phyloP scores from a whole-genome alignment of 2,113 vertebrate species.

The Macrotus californicus region DNA sequence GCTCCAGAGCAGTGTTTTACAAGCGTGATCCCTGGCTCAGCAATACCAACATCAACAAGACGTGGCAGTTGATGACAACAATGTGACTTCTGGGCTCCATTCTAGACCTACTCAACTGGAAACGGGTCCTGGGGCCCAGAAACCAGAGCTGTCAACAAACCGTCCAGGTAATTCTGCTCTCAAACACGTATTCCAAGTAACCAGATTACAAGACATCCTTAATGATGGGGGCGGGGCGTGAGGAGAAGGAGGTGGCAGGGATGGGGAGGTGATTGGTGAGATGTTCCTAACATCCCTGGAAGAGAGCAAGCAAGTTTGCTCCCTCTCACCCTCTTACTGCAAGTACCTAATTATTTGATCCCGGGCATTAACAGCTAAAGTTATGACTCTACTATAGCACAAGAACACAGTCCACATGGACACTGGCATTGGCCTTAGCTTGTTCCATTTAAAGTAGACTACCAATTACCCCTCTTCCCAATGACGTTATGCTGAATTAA shows the following conservation, averaged over 20 bases:
- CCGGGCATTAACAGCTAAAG: background rate
- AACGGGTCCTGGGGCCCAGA: accelerated
- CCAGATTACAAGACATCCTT: background rate
- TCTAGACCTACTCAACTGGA: background rate
- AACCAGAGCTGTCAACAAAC: background rate
- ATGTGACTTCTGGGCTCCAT: background rate
- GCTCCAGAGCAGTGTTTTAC: background rate
- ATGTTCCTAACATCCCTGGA: background rate
- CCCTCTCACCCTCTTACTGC: background rate
- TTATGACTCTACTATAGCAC: background rate
- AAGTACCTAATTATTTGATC: background rate
- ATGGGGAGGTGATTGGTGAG: background rate
- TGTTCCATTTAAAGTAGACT: background rate
- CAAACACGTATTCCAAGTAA: background rate
- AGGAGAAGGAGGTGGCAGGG: background rate
- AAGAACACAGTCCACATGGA: background rate
- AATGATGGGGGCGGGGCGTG: no score
- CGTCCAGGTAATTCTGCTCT: background rate
- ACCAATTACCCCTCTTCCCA: background rate
- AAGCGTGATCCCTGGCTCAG: background rate
- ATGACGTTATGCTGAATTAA: background rate
- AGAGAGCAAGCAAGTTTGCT: background rate
- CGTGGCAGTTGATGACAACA: background rate
- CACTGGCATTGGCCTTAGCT: background rate
- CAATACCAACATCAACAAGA: background rate